Base-by-base conservation (phyloP, 1,140 invertebrate genomes). In the Diachasma alloeum region DNA sequence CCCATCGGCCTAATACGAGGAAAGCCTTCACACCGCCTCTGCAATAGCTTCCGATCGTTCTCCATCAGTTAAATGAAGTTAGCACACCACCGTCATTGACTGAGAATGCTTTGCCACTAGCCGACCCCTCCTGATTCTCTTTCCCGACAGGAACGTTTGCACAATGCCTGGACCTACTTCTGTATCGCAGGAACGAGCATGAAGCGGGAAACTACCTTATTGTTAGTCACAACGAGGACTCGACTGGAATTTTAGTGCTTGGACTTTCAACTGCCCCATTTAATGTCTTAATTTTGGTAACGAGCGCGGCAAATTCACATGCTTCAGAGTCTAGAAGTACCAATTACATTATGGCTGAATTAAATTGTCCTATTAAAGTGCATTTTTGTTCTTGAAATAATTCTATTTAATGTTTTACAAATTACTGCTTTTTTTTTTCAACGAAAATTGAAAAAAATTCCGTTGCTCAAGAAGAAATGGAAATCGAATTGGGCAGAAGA, bases 221-320 rank as follows among this genome's bases (percentile, higher is more conserved):
- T 59, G 53, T 73, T 73, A 73, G 48, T 73, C 71, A 39, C 31
- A 37, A 56, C 31, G 22, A 73, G 36, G 53, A 15, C 56, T 15
- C 37, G 71, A 59, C 71, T 53, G 26, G 31, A 73, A 73, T 73
- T 59, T 39, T n/a, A 73, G 31, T 53, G 56, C 31, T 48, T 73
- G 48, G n/a, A 63, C 53, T n/a, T 56, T 59, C 26, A 42, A 37
- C 71, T 4, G 6, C 71, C 36, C 46, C 53, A 59, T 59, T 73
- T 73, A 73, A 73, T 73, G 42, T 63, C 53, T 73, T 63, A 59
- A 73, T 73, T 31, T 59, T 63, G 26, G n/a, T 17, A 63, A 73
- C 56, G 71, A 22, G 4, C 37, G 15, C 31, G 31, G 31, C 17
- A 59, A 59, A 9, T n/a, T 19, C 53, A 59, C 53, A 59, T 59